Conservation (phyloP, 2,888 invertebrate genomes). For the Ophioninae sp. region DNA sequence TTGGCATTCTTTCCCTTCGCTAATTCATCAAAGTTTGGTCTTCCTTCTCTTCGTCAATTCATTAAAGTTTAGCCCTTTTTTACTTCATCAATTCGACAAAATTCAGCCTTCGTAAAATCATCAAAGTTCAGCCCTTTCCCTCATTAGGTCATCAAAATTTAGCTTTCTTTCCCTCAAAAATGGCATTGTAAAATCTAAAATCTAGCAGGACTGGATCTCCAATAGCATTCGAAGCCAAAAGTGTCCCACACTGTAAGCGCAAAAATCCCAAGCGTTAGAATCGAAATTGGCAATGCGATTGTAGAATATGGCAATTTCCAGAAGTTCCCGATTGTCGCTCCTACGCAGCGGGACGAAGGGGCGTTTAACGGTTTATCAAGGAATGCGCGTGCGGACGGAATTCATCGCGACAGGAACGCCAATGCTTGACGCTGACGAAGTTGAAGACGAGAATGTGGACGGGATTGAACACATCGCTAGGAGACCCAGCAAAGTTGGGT, state of each 20-base stretch:
- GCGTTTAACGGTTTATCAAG: constrained; percentile 80
- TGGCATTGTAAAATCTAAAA: neutral
- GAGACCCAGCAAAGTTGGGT: constrained; percentile 73
- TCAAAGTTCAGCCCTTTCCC: no score
- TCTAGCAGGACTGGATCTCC: neutral
- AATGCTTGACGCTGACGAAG: constrained; percentile 25
- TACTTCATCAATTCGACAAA: no score
- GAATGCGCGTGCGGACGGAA: constrained; percentile 76
- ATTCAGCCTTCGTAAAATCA: no score
- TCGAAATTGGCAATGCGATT: constrained; percentile 6
- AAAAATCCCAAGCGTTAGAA: constrained; percentile 7
- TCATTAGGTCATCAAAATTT: no score
- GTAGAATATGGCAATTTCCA: neutral
- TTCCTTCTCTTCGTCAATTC: no score
- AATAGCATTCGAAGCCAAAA: neutral
- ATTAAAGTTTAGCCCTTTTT: no score
- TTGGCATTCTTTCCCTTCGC: no score
- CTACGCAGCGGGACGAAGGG: constrained; percentile 60
- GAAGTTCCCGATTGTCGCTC: constrained; percentile 12
- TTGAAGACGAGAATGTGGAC: constrained; percentile 44
- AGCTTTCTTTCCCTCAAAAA: neutral
- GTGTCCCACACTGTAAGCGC: neutral
- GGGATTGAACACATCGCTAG: constrained; percentile 55
- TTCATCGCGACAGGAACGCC: constrained; percentile 46
- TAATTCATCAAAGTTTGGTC: no score